Base-by-base conservation (phyloP, 2,888 invertebrate genomes). In the Lasioglossum leucozonium region DNA sequence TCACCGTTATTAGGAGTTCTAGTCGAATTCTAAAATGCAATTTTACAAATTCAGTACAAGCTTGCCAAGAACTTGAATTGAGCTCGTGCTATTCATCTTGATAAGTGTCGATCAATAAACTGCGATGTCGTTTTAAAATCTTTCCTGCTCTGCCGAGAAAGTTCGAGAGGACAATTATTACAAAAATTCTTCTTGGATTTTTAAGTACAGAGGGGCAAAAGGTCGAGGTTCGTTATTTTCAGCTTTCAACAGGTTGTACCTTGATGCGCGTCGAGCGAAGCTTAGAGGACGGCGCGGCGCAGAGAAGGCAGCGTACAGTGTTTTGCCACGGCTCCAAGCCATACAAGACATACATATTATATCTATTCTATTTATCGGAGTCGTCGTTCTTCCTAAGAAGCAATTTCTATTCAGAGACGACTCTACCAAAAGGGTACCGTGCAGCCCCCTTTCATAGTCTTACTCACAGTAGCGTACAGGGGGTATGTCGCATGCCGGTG, bases 401-500 rank as follows among this genome's bases (percentile, higher is more conserved):
- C 2, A 51, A 26, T 51, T 30, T 65, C 58, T 72, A 78, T 81
- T 65, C 44, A 75, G 58, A 22, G 58, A 75, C 55, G 83, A 67
- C 82, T 69, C 82, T n/a, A 65, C 42, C 16, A 78, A 84, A 84
- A 90, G 88, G 82, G 85, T 73, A 62, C 84, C 89, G 83, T 90
- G 91, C 91, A 85, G 72, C 85, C 82, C 89, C 90, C 88, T 86
- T 84, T 85, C 84, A 81, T 88, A 90, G 82, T 86, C 83, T 93
- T 93, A 93, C 93, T 93, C 93, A 93, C 93, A 93, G 91, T 88
- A 85, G 89, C 88, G 89, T 90, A 90, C 77, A 90, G 90, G 88
- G 92, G 91, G 85, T 90, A 91, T 92, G 93, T 92, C 85, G 92
- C 93, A 93, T 93, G 93, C 93, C 93, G 92, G 92, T 92, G 91